Evolutionary conservation across 2,888 invertebrate species (phyloP).

Genomic region (Troides aeacus): DNA sequence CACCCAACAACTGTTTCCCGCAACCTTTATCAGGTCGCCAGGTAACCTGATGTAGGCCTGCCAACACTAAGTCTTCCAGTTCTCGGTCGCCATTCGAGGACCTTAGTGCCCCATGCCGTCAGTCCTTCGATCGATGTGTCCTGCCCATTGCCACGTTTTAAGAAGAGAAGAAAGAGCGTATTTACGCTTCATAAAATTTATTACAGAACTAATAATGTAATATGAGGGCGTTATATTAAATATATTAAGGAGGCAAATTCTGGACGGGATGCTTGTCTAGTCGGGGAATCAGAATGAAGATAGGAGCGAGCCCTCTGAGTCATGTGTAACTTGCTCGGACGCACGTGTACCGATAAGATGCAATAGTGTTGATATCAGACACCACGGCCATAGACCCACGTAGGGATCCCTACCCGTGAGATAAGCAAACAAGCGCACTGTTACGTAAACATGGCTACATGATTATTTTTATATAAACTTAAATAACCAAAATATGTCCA

Average conservation of each 20-base stretch:
- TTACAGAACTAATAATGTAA: slow-evolving; percentile 52
- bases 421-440: slow-evolving; percentile 27
- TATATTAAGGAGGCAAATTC: slow-evolving; percentile 45
- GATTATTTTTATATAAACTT: slow-evolving; percentile 4
- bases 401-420: slow-evolving; percentile 29
- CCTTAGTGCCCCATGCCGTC: too few species aligned
- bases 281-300: slow-evolving; percentile 29
- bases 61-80: too few species aligned
- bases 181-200: slow-evolving; percentile 54
- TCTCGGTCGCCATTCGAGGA: too few species aligned
- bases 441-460: slow-evolving; percentile 13
- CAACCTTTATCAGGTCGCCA: too few species aligned
- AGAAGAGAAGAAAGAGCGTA: slow-evolving; percentile 30
- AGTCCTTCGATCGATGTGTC: too few species aligned
- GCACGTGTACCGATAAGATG: slow-evolving; percentile 32
- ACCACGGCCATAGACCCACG: slow-evolving; percentile 15
- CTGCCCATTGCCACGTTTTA: too few species aligned
- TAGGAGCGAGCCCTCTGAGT: slow-evolving; percentile 31
- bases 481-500: background rate
- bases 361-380: slow-evolving; percentile 25
- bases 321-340: slow-evolving; percentile 23
- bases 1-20: too few species aligned
- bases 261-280: slow-evolving; percentile 35
- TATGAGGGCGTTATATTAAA: slow-evolving; percentile 66
- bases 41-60: too few species aligned